These are phyloP conservation scores for Menura novaehollandiae DNA, from an alignment of 2,113 vertebrate genomes.

Conservation along the genomic window DNA sequence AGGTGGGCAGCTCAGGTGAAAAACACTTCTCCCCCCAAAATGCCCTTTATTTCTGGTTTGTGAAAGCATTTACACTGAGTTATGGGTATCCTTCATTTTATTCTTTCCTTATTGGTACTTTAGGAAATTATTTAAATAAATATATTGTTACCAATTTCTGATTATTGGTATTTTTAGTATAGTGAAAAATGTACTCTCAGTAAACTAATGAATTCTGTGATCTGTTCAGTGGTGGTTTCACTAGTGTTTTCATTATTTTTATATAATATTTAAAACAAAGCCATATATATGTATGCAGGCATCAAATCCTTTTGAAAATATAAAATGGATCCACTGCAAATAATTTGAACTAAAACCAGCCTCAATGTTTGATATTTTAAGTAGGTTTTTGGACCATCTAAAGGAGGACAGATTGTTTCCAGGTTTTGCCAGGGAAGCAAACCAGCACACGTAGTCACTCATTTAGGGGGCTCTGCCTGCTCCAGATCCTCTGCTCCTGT, in stretches of 20 bases:
- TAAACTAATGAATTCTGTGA: background rate
- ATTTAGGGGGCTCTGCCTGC: background rate
- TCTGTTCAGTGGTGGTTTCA: background rate
- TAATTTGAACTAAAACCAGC: background rate
- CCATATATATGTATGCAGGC: background rate
- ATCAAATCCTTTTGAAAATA: background rate
- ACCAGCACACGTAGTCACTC: background rate
- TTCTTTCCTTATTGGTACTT: background rate
- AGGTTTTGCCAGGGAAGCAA: slow-evolving; percentile 8
- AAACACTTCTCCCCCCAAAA: background rate
- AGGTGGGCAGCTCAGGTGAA: background rate
- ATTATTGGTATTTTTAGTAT: background rate
- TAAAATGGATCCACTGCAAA: background rate
- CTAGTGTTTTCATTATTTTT: background rate
- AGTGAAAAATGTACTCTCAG: background rate
- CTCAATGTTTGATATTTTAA: background rate
- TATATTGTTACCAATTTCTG: background rate
- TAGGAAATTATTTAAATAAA: background rate
- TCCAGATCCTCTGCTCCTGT: background rate
- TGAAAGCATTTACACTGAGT: background rate
- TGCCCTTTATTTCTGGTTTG: background rate
- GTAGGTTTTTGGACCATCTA: background rate
- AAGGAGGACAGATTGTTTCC: slow-evolving; percentile 17
- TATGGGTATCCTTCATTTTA: background rate
- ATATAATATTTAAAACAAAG: background rate